A percentile compares a stretch with the other conserved stretches of the same genome.
Conservation (phyloP, 2,113 vertebrate species). For the Zosterops japonicus region DNA sequence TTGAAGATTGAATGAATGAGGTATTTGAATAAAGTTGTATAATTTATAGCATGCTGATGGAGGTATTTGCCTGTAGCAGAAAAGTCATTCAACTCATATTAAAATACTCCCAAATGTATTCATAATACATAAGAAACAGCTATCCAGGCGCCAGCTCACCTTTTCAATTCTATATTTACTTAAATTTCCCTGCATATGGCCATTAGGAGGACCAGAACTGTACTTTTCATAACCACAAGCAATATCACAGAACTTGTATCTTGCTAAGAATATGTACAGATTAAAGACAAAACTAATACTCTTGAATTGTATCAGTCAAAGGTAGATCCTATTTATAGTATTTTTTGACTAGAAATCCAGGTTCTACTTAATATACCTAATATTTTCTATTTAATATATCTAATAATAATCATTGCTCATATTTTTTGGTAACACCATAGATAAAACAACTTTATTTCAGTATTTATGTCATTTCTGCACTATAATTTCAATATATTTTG, state of each 20-base stretch:
- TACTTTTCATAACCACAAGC: background rate
- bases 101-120: background rate
- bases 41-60: background rate
- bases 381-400: background rate
- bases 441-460: no score
- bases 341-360: background rate
- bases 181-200: background rate
- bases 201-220: background rate
- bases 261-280: background rate
- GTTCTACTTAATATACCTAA: background rate
- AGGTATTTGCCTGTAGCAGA: background rate
- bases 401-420: background rate
- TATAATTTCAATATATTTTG: background rate
- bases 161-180: background rate
- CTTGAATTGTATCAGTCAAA: background rate
- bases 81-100: background rate
- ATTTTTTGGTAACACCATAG: background rate
- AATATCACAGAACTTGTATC: background rate
- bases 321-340: background rate
- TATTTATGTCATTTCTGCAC: no score
- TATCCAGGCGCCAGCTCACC: background rate
- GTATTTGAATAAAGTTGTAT: background rate
- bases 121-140: background rate
- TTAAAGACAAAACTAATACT: background rate
- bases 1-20: background rate